Evolutionary conservation across 2,113 vertebrate genomes (phyloP).

Genomic region (Lepisosteus oculatus): DNA sequence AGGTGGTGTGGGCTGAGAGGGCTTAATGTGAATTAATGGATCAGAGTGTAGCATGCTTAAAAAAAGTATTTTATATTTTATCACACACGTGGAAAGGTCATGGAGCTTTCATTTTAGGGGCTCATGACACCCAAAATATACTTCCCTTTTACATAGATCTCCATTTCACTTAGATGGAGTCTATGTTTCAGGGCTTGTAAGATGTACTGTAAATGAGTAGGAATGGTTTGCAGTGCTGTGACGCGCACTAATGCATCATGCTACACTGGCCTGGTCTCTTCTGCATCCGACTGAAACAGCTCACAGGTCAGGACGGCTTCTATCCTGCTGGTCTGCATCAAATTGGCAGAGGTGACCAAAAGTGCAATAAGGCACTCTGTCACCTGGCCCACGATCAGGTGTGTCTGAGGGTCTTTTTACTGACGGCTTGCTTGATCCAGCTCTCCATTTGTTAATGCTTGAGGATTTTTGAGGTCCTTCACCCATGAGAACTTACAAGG

Average conservation of each 20-base stretch:
- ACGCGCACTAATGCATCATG: background rate
- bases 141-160: background rate
- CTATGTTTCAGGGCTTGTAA: background rate
- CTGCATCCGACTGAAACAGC: background rate
- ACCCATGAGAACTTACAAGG: background rate
- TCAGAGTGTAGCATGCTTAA: background rate
- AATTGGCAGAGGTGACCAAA: conserved; percentile 6
- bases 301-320: background rate
- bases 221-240: conserved; percentile 2
- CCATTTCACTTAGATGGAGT: background rate
- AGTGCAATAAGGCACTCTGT: background rate
- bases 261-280: background rate
- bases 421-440: background rate
- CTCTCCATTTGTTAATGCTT: background rate
- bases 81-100: too few relatives aligned
- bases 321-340: background rate
- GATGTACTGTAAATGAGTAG: background rate
- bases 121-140: background rate
- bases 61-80: too few relatives aligned
- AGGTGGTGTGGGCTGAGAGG: conserved; percentile 17
- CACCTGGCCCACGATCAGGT: background rate
- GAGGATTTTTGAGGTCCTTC: background rate
- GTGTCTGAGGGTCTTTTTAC: background rate
- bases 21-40: conserved; percentile 4
- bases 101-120: background rate